phyloP scores from a whole-genome alignment of 2,797 vertebrate species.

The Anomalospiza imberbis region DNA sequence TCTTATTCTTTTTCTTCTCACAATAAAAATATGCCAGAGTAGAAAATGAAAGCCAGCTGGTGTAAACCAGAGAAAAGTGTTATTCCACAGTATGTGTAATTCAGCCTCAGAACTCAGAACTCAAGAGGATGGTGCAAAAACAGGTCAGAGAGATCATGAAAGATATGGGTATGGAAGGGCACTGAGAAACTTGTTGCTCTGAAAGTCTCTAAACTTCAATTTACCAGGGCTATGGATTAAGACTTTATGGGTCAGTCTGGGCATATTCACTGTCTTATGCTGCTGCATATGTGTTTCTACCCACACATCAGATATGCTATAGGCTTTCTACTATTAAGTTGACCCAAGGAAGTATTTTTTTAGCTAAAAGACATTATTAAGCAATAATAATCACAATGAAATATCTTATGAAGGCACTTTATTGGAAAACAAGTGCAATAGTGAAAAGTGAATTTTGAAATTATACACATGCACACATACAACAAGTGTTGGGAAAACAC shows the following conservation, averaged over 20 bases:
- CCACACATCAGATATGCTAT: not conserved
- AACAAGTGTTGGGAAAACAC: not conserved
- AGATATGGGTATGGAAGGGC: not conserved
- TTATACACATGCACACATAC: rapidly evolving
- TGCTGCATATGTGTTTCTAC: not conserved
- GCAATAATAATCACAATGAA: not conserved
- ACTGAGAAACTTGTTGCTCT: not conserved
- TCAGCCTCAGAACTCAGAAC: not conserved
- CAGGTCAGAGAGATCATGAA: not conserved
- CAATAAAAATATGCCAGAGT: not conserved
- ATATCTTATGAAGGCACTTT: rapidly evolving
- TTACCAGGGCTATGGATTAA: not conserved
- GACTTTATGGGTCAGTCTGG: not conserved
- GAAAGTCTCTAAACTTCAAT: not conserved
- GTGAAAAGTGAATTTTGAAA: not conserved
- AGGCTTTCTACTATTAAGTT: not conserved
- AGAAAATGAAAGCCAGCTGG: not conserved
- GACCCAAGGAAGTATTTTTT: not conserved
- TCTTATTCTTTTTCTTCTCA: not conserved
- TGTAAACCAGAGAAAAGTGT: not conserved
- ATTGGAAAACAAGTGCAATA: not conserved
- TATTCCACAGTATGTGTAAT: not conserved
- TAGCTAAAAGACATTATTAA: not conserved
- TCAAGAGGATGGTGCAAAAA: not conserved
- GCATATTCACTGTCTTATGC: not conserved